Evolutionary conservation across 2,888 invertebrate species (phyloP).

Genomic region (Stomorhina lunata): DNA sequence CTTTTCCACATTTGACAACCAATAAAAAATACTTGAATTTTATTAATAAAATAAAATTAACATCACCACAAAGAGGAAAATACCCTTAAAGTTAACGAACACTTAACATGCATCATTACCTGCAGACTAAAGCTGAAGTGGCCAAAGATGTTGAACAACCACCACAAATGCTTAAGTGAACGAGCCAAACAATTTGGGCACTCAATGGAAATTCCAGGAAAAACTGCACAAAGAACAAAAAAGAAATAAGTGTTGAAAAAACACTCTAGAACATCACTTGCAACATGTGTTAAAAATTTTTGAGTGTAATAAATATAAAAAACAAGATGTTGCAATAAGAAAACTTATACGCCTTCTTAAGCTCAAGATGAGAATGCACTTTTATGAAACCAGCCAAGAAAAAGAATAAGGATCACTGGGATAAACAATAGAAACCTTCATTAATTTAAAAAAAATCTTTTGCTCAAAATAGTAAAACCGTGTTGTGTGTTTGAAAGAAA

Average conservation of each 20-base stretch:
- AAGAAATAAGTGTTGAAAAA: slow-evolving; percentile 9
- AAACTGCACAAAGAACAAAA: neutral
- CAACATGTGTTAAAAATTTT: slow-evolving; percentile 52
- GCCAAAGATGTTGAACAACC: slow-evolving; percentile 42
- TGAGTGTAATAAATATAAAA: slow-evolving; percentile 4
- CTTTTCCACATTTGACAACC: too few species aligned
- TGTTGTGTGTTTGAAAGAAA: too few species aligned
- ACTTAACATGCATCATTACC: slow-evolving; percentile 66
- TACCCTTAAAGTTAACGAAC: slow-evolving; percentile 59
- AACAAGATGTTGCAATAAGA: slow-evolving; percentile 24
- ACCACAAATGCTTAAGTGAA: slow-evolving; percentile 42
- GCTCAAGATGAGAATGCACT: slow-evolving; percentile 27
- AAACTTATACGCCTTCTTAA: slow-evolving; percentile 40
- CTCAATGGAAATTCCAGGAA: slow-evolving; percentile 15
- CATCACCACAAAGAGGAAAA: too few species aligned
- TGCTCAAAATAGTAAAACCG: too few species aligned
- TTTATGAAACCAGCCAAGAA: too few species aligned
- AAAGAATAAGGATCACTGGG: too few species aligned
- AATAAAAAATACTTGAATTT: too few species aligned
- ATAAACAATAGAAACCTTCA: too few species aligned
- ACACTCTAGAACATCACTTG: neutral
- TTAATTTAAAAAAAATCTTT: too few species aligned
- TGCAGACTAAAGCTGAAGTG: slow-evolving; percentile 61
- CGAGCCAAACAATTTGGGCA: slow-evolving; percentile 23
- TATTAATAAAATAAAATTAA: too few species aligned